Conservation (phyloP, 2,113 vertebrate species). For the Tyrannus savana region DNA sequence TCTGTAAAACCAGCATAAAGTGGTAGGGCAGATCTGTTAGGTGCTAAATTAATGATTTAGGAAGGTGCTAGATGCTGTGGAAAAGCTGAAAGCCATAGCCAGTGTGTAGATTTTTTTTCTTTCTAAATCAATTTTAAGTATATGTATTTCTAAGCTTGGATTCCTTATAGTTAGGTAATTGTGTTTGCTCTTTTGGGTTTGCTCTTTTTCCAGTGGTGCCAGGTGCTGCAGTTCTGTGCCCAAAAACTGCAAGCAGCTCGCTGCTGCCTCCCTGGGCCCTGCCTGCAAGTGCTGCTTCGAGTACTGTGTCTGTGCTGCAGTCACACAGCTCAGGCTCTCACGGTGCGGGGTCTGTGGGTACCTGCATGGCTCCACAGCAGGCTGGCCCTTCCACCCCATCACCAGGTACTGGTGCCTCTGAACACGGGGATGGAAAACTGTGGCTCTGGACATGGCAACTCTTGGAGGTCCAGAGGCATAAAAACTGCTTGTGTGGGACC, state of each 20-base stretch:
- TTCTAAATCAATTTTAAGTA: not conserved
- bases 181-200: not conserved
- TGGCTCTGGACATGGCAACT: not conserved
- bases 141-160: not conserved
- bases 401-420: not conserved
- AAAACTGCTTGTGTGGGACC: too few species aligned
- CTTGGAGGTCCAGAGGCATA: accelerated
- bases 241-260: not conserved
- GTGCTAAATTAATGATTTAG: not conserved
- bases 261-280: not conserved
- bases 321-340: not conserved
- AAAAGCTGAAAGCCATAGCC: not conserved
- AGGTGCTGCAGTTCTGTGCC: not conserved
- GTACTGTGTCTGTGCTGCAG: not conserved
- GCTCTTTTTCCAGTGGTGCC: not conserved
- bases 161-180: not conserved
- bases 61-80: not conserved
- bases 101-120: not conserved
- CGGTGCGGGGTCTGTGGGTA: accelerated
- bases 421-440: not conserved
- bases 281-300: not conserved
- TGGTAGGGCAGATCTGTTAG: not conserved
- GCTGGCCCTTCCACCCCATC: not conserved
- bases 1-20: not conserved
- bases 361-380: not conserved